Evolutionary conservation across 2,888 invertebrate species (phyloP), one percentile per base, ranked within the genome.

Genomic region (Antitype chi): DNA sequence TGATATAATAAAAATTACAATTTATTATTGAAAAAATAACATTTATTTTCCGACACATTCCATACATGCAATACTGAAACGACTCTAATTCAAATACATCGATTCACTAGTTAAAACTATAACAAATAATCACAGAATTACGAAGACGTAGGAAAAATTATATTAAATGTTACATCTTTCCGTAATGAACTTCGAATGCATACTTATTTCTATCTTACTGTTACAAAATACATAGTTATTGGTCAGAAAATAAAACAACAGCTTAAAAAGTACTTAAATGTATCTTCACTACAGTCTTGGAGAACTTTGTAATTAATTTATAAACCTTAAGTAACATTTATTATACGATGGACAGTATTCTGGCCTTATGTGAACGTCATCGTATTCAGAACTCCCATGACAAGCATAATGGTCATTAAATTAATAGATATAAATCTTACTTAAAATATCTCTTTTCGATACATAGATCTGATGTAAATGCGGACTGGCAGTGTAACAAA

Each of bases 111-210:
- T 93, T 95, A 92, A 92, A 93, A 94, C 92, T 94, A 94, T 94
- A 95, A 95, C 94, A 94, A 94, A 94, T 92, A 94, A 96, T 96
- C 96, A 96, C 96, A 96, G 95, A 95, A 94, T 92, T 91, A 94
- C 91, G 93, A 95, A 95, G 94, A 95, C 91, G 93, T 93, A 93
- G 90, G 91, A 93, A 94, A 91, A 93, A 93, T 91, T 93, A 93
- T 93, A 93, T 92, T 92, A 92, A 85, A 91, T 89, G 89, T 80
- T 89, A 92, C 94, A 94, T 94, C 93, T 94, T 92, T 92, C 88
- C 92, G 93, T 93, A 94, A 94, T 93, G 92, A 94, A 95, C 92
- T 93, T 91, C 90, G 92, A 93, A 88, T 87, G 93, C 85, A 75
- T 91, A 92, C 95, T 95, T 95, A 95, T 80, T 90, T 85, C 94